Percentiles rank a stretch among this genome's conserved stretches.
phyloP scores from a whole-genome alignment of 2,113 vertebrate genomes.

The Hippocampus abdominalis region DNA sequence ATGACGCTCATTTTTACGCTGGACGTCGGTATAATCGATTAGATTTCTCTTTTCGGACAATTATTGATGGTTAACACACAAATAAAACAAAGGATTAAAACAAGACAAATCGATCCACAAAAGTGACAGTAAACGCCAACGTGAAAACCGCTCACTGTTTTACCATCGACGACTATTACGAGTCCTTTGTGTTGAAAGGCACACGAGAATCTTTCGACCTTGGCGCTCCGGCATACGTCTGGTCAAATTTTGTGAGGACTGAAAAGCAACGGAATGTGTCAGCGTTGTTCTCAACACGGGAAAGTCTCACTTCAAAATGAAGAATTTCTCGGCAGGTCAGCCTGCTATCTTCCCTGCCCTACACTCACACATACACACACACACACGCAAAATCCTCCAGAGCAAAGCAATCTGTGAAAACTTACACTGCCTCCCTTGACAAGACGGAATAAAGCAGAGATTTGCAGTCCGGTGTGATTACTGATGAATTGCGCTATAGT shows the following conservation, averaged over 20 bases:
- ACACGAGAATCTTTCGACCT: background rate
- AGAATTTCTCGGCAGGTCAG: conserved; percentile 26
- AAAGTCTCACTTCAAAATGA: conserved; percentile 17
- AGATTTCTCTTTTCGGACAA: too few relatives aligned
- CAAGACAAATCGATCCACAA: too few relatives aligned
- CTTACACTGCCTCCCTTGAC: conserved; percentile 6
- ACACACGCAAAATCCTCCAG: background rate
- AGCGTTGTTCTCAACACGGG: conserved; percentile 7
- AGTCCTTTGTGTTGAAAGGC: too few relatives aligned
- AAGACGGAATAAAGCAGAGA: conserved; percentile 8
- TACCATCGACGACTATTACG: too few relatives aligned
- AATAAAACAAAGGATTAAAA: too few relatives aligned
- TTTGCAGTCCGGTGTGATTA: conserved; percentile 22
- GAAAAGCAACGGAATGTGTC: conserved; percentile 10
- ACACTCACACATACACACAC: background rate
- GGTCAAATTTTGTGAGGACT: conserved; percentile 1
- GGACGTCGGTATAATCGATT: too few relatives aligned
- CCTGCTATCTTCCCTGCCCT: background rate
- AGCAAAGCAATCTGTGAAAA: conserved; percentile 16
- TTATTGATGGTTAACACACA: too few relatives aligned
- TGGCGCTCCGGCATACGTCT: background rate
- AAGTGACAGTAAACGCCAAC: too few relatives aligned
- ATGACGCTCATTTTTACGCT: too few relatives aligned
- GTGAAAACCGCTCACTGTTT: too few relatives aligned
- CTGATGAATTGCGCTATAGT: conserved; percentile 14